Conservation (phyloP, 1,140 invertebrate genomes). For the Leucophenga varia region DNA sequence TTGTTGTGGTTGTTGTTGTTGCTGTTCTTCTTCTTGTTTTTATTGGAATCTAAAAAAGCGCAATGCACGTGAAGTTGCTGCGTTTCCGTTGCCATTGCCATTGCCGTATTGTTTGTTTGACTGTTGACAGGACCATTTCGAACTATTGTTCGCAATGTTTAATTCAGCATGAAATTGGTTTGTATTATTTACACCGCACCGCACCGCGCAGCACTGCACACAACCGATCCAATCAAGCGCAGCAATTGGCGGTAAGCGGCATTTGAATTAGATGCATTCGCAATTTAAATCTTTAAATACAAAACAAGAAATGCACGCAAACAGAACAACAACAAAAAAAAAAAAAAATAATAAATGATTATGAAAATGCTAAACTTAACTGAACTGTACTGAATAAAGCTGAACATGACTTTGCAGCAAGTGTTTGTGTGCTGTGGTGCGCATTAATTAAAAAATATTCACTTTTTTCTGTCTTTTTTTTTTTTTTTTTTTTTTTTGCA, state of each 20-base stretch:
- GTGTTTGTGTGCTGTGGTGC: slow-evolving; percentile 37
- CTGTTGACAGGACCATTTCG: slow-evolving; percentile 51
- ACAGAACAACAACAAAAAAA: slow-evolving; percentile 7
- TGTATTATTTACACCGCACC: slow-evolving; percentile 45
- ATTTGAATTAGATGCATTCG: slow-evolving; percentile 11
- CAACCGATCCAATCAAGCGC: no score
- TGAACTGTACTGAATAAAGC: no score
- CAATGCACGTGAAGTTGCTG: slow-evolving; percentile 46
- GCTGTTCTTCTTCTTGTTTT: slow-evolving; percentile 9
- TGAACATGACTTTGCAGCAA: slow-evolving; percentile 25
- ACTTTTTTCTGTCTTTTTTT: no score
- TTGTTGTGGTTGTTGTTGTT: slow-evolving; percentile 14
- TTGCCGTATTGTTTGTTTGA: slow-evolving; percentile 33
- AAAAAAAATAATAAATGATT: no score
- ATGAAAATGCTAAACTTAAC: no score
- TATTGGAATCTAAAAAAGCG: slow-evolving; percentile 36
- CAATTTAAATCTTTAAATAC: slow-evolving; percentile 16
- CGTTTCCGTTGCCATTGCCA: slow-evolving; percentile 23
- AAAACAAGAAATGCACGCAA: not conserved
- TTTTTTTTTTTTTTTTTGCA: no score
- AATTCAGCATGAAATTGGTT: slow-evolving; percentile 54
- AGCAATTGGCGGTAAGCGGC: slow-evolving; percentile 15
- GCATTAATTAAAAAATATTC: slow-evolving; percentile 52
- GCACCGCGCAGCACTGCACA: slow-evolving; percentile 30
- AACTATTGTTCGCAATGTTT: slow-evolving; percentile 40